Evolutionary conservation across 1,140 invertebrate genomes (phyloP).

Genomic region (Papilio helenus): DNA sequence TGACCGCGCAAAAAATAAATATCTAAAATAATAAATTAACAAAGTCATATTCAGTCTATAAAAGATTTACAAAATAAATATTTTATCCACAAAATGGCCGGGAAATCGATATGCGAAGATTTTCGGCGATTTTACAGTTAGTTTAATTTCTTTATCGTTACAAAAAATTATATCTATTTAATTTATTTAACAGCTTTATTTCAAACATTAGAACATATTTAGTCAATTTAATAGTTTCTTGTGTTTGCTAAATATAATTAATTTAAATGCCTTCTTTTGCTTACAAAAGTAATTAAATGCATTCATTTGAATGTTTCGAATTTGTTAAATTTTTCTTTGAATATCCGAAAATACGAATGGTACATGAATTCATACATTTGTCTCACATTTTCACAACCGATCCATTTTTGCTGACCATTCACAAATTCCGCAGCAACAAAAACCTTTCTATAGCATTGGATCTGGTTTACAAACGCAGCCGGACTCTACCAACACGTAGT

Average conservation of each 20-base stretch:
- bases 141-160: slow-evolving; percentile 36
- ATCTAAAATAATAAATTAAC: slow-evolving; percentile 66
- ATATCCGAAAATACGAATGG: neutral
- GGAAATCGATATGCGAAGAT: slow-evolving; percentile 52
- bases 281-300: slow-evolving; percentile 28
- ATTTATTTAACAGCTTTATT: neutral
- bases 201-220: neutral
- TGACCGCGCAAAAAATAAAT: slow-evolving; percentile 50
- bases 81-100: slow-evolving; percentile 61
- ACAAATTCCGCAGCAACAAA: neutral
- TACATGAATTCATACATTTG: neutral
- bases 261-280: neutral
- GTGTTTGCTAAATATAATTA: neutral
- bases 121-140: slow-evolving; percentile 64
- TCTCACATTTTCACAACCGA: neutral
- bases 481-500: slow-evolving; percentile 96
- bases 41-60: slow-evolving; percentile 70
- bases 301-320: neutral
- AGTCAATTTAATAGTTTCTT: too few relatives aligned
- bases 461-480: slow-evolving; percentile 94
- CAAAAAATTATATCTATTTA: slow-evolving; percentile 34
- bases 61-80: slow-evolving; percentile 53
- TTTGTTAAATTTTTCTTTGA: neutral
- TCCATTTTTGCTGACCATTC: neutral
- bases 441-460: slow-evolving; percentile 55